phyloP scores from a whole-genome alignment of 2,797 vertebrate genomes.

The Lepidocolaptes lacrymiger region DNA sequence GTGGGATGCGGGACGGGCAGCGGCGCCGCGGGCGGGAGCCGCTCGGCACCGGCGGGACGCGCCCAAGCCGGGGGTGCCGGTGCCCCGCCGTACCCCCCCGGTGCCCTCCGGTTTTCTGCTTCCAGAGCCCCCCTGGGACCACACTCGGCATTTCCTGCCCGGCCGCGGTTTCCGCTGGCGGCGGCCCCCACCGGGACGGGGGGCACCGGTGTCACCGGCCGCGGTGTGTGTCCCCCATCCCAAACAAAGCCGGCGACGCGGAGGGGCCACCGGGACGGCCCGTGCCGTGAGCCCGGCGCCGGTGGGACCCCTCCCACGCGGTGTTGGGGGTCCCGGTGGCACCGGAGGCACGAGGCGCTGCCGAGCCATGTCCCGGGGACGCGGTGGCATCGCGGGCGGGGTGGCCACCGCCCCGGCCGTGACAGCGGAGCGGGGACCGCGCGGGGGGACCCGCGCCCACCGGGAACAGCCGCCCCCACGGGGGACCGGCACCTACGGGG shows the following conservation, averaged over 20 bases:
- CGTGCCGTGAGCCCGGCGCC: background rate
- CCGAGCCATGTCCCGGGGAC: background rate
- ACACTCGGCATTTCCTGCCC: conserved; percentile 33
- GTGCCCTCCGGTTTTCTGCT: background rate
- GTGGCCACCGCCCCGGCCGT: background rate
- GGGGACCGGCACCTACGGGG: background rate
- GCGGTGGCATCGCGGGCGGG: background rate
- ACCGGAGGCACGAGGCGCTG: background rate
- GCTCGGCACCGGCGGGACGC: background rate
- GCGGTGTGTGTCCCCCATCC: background rate
- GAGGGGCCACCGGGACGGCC: background rate
- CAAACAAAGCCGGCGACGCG: background rate
- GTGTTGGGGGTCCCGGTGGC: background rate
- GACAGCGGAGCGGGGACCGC: background rate
- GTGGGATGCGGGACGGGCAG: background rate
- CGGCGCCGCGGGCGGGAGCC: background rate
- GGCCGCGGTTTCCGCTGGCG: background rate
- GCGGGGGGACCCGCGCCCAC: background rate
- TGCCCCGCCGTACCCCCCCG: background rate
- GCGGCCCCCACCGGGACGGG: background rate
- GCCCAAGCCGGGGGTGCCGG: background rate
- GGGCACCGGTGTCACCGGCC: background rate
- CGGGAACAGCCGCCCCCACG: background rate
- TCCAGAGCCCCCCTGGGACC: background rate
- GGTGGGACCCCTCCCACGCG: background rate